Evolutionary conservation across 2,888 invertebrate species (phyloP).

Genomic region (Epirrhoe tristata): DNA sequence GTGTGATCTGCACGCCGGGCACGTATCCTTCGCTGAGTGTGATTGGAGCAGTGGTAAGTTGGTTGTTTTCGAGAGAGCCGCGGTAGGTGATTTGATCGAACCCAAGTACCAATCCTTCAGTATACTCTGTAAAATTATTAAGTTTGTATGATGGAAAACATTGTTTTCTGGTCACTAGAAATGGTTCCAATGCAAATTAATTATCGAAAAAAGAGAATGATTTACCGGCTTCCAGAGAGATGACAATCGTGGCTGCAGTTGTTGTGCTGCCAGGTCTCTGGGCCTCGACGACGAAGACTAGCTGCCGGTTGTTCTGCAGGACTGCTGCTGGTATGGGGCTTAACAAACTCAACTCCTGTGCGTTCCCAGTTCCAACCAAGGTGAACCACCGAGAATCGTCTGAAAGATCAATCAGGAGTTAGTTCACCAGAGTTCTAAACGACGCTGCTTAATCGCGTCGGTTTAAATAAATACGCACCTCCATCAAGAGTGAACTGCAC

Average conservation of each 20-base stretch:
- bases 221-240: slow-evolving; percentile 40
- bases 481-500: slow-evolving; percentile 35
- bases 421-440: background rate
- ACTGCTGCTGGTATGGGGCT: slow-evolving; percentile 48
- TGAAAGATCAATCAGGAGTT: slow-evolving; percentile 9
- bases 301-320: slow-evolving; percentile 45
- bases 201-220: background rate
- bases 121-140: background rate
- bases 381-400: slow-evolving; percentile 37
- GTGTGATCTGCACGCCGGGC: slow-evolving; percentile 43
- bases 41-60: slow-evolving; percentile 45
- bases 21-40: slow-evolving; percentile 49
- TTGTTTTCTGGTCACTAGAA: too few relatives aligned
- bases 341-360: slow-evolving; percentile 32
- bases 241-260: slow-evolving; percentile 46
- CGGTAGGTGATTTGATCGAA: slow-evolving; percentile 47
- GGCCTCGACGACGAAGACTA: slow-evolving; percentile 44
- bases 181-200: too few relatives aligned
- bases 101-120: too few relatives aligned
- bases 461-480: slow-evolving; percentile 16
- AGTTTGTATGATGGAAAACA: background rate
- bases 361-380: slow-evolving; percentile 38
- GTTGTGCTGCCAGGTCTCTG: slow-evolving; percentile 40
- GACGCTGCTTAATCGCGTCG: too few relatives aligned
- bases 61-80: slow-evolving; percentile 46